phyloP scores from a whole-genome alignment of 2,797 vertebrate genomes.

The Sebastiscus albofasciatus region DNA sequence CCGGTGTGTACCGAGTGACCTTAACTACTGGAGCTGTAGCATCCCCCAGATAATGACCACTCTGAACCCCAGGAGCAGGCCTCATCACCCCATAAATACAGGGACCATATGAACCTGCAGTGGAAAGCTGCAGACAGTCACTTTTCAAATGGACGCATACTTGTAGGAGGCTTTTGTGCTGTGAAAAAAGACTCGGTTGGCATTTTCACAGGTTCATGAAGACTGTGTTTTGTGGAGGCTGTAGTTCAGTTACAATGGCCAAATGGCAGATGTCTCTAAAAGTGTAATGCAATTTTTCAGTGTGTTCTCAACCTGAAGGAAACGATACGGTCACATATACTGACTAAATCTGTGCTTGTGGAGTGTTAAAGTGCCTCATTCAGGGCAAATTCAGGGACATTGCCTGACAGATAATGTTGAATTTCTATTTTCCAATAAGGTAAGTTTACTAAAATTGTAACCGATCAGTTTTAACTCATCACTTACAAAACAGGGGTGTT shows the following conservation, averaged over 20 bases:
- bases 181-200: constrained; percentile 29
- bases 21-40: constrained; percentile 74
- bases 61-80: constrained; percentile 72
- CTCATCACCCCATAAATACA: constrained; percentile 75
- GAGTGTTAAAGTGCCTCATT: neutral
- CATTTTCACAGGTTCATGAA: constrained; percentile 48
- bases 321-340: constrained; percentile 8
- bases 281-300: constrained; percentile 25
- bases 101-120: constrained; percentile 59
- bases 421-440: neutral
- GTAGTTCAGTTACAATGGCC: constrained; percentile 30
- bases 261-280: constrained; percentile 52
- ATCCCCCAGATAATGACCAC: constrained; percentile 81
- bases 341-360: neutral
- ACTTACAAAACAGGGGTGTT: neutral
- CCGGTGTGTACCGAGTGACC: constrained; percentile 72
- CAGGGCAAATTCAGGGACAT: neutral
- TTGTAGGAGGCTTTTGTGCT: constrained; percentile 66
- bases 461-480: neutral
- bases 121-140: constrained; percentile 65
- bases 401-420: neutral
- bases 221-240: constrained; percentile 52
- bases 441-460: neutral
- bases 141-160: constrained; percentile 68
- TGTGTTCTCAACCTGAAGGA: constrained; percentile 25